phyloP scores from a whole-genome alignment of 2,797 vertebrate genomes.

The Muscicapa striata region DNA sequence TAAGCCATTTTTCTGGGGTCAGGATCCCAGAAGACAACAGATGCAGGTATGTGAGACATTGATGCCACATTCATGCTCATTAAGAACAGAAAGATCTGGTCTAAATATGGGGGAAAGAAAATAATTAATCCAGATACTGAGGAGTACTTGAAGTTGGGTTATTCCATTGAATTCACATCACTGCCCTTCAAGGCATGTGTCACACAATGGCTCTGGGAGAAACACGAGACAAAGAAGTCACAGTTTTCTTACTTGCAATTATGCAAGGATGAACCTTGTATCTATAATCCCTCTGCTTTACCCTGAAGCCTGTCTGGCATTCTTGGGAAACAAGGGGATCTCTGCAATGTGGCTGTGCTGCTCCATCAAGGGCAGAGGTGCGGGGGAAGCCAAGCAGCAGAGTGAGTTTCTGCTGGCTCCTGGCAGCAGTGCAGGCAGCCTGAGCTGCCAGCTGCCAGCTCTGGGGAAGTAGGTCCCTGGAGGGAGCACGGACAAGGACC shows the following conservation, averaged over 20 bases:
- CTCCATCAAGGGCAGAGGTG: not conserved
- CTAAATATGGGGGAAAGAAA: not conserved
- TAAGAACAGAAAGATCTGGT: not conserved
- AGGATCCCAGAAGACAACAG: not conserved
- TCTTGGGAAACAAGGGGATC: not conserved
- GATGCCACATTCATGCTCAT: not conserved
- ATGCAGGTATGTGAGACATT: not conserved
- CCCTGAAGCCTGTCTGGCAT: not conserved
- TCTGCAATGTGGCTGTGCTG: not conserved
- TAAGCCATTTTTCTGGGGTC: not conserved
- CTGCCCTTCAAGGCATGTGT: not conserved
- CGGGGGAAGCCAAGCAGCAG: rapidly evolving
- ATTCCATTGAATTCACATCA: not conserved
- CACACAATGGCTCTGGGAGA: not conserved
- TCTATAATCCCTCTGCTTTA: not conserved
- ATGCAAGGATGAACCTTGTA: not conserved
- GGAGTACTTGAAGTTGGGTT: not conserved
- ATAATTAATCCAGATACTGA: not conserved
- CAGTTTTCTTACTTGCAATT: not conserved
- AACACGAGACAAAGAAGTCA: not conserved
- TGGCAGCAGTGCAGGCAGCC: rapidly evolving
- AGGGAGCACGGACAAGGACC: rapidly evolving
- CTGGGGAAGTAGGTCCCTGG: not conserved
- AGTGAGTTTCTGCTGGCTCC: not conserved
- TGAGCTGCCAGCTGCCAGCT: not conserved